These are phyloP conservation scores for Haemorhous mexicanus DNA, from an alignment of 2,113 vertebrate species.

Conservation along the genomic window DNA sequence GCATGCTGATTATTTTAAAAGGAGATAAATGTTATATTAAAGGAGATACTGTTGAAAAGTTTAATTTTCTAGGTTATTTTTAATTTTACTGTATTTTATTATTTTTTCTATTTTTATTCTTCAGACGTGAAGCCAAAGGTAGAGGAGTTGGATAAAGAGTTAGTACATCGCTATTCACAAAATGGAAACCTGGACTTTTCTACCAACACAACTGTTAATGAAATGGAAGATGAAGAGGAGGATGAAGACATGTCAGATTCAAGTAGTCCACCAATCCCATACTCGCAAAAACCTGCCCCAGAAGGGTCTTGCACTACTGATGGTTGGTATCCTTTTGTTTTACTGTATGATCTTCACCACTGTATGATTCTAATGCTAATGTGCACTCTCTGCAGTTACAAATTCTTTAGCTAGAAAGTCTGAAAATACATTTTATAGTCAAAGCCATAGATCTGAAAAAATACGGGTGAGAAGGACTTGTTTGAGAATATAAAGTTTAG, in stretches of 20 bases:
- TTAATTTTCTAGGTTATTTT: background rate
- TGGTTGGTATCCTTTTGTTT: conserved; percentile 72
- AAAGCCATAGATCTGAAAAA: background rate
- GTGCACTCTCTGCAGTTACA: background rate
- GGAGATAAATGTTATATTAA: background rate
- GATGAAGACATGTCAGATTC: conserved; percentile 94
- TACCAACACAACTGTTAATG: conserved; percentile 79
- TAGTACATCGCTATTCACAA: conserved; percentile 79
- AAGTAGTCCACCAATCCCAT: conserved; percentile 92
- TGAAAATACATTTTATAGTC: background rate
- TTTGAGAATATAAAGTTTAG: background rate
- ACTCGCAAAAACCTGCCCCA: conserved; percentile 87
- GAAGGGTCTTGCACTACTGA: conserved; percentile 96
- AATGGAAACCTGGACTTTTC: conserved; percentile 79
- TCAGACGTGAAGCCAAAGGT: conserved; percentile 89
- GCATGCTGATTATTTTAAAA: background rate
- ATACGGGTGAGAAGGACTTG: accelerated
- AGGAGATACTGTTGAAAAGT: background rate
- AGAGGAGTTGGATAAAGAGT: conserved; percentile 82
- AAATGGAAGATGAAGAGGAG: conserved; percentile 87
- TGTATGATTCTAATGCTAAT: background rate
- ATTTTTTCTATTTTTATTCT: background rate
- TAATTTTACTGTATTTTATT: background rate
- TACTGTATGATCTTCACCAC: background rate
- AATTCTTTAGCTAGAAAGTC: background rate